Evolutionary conservation across 2,888 invertebrate species (phyloP).

Genomic region (Palloptera scutellata): DNA sequence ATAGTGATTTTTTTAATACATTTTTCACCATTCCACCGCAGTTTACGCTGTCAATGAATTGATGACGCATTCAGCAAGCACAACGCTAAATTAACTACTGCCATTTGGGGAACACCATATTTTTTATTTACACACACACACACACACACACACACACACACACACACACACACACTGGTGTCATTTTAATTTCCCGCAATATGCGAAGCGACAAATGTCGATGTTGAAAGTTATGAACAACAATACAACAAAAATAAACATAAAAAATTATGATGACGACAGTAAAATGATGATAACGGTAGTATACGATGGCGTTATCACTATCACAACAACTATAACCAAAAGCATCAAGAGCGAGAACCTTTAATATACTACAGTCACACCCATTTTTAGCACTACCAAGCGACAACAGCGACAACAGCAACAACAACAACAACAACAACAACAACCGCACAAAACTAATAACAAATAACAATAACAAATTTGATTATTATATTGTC

Average conservation of each 20-base stretch:
- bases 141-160: conserved; percentile 2
- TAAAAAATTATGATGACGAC: too few species aligned
- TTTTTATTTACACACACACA: conserved; percentile 10
- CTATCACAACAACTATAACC: too few species aligned
- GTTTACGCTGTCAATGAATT: conserved; percentile 3
- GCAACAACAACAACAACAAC: neutral
- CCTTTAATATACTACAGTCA: too few species aligned
- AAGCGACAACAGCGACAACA: neutral
- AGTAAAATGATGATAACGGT: too few species aligned
- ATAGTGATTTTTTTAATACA: too few species aligned
- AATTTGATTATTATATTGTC: too few species aligned
- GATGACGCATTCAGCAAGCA: neutral
- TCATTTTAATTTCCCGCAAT: conserved; percentile 32
- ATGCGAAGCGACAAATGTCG: conserved; percentile 29
- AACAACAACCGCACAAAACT: conserved; percentile 13
- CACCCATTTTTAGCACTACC: neutral
- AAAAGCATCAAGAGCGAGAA: too few species aligned
- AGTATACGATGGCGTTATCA: too few species aligned
- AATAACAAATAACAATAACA: conserved; percentile 8
- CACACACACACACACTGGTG: conserved; percentile 13
- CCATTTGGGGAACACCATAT: conserved; percentile 11
- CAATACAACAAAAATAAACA: conserved; percentile 11
- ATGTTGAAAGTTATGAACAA: too few species aligned
- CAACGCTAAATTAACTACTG: conserved; percentile 9
- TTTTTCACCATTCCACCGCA: too few species aligned